Percentiles rank a stretch among this genome's conserved stretches.
Evolutionary conservation across 2,888 invertebrate genomes (phyloP).

Genomic region (Lingula anatina): DNA sequence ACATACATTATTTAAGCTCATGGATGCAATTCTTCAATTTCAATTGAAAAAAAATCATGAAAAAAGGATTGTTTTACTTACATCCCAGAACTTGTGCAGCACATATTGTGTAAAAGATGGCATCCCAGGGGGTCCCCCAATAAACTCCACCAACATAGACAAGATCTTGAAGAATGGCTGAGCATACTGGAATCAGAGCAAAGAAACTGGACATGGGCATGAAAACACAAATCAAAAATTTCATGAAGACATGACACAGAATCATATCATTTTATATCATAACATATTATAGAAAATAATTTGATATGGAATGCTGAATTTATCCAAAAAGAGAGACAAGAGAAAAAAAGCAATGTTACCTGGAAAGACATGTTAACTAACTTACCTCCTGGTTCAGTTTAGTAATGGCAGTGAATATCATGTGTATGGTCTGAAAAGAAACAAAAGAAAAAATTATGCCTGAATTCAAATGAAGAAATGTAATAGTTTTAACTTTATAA

Average conservation of each 20-base stretch:
- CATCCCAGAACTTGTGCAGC: conserved; percentile 76
- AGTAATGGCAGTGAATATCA: conserved; percentile 85
- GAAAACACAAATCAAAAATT: not conserved
- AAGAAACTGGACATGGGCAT: conserved; percentile 15
- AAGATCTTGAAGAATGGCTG: conserved; percentile 89
- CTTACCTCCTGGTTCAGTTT: conserved; percentile 76
- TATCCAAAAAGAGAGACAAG: too few relatives aligned
- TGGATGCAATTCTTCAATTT: too few relatives aligned
- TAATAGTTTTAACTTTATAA: not conserved
- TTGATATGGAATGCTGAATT: too few relatives aligned
- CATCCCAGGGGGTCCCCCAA: conserved; percentile 70
- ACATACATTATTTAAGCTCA: too few relatives aligned
- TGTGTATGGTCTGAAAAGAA: conserved; percentile 65
- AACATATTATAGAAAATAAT: not conserved
- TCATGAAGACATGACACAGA: too few relatives aligned
- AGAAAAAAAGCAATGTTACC: too few relatives aligned
- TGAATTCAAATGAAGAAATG: too few relatives aligned
- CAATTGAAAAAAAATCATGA: too few relatives aligned
- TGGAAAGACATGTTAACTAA: too few relatives aligned
- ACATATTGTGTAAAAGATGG: conserved; percentile 89
- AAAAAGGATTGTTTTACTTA: too few relatives aligned
- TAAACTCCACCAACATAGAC: conserved; percentile 76
- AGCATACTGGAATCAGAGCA: conserved; percentile 62
- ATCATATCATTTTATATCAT: too few relatives aligned
- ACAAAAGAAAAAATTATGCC: conserved; percentile 2